Conservation (phyloP, 2,888 invertebrate genomes). For the Tigriopus californicus region DNA sequence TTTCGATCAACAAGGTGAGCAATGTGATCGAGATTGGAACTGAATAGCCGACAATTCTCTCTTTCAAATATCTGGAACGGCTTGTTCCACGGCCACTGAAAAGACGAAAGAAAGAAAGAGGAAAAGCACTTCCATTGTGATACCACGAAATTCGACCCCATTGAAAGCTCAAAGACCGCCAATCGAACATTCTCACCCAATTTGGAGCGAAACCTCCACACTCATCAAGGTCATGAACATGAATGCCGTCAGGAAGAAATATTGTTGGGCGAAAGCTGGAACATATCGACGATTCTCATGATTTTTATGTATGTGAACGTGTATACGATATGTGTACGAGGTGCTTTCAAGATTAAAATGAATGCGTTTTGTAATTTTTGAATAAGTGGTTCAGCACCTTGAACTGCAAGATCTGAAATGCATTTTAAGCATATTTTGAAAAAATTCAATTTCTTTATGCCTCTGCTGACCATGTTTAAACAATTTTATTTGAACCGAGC, state of each 20-base stretch:
- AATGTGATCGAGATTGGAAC: neutral
- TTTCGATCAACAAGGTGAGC: neutral
- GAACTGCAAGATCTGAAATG: no score
- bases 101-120: neutral
- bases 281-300: neutral
- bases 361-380: no score
- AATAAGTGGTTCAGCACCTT: no score
- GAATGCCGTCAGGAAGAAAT: neutral
- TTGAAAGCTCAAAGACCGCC: neutral
- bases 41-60: neutral
- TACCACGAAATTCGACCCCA: neutral
- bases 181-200: neutral
- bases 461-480: no score
- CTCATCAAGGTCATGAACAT: conserved; percentile 8
- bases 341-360: no score
- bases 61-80: neutral
- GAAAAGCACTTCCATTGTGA: neutral
- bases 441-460: no score
- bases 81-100: neutral
- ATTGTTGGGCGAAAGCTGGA: neutral
- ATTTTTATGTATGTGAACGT: no score
- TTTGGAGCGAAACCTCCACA: conserved; percentile 3
- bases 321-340: no score
- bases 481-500: no score
- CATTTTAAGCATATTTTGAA: no score